These are phyloP conservation scores for Hydropsyche betteni DNA, from an alignment of 2,888 invertebrate species.

Conservation along the genomic window DNA sequence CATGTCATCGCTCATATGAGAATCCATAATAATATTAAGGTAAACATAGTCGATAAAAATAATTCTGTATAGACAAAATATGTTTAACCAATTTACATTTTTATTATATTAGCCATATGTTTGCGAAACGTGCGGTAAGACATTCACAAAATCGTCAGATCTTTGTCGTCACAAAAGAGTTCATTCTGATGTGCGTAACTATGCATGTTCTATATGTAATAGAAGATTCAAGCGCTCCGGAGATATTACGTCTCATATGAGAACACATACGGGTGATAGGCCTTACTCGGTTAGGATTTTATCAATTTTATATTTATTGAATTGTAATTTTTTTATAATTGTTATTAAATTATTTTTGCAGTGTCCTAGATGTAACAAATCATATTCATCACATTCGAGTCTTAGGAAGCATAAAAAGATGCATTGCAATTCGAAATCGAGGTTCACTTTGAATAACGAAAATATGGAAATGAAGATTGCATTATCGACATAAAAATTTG, in stretches of 20 bases:
- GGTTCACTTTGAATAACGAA: background rate
- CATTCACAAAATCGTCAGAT: constrained; percentile 53
- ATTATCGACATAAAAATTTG: background rate
- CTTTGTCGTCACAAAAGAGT: constrained; percentile 50
- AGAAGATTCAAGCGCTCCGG: constrained; percentile 52
- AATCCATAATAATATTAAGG: constrained; percentile 60
- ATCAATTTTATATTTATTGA: background rate
- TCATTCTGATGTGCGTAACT: constrained; percentile 51
- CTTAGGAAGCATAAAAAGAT: constrained; percentile 56
- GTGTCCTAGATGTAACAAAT: constrained; percentile 58
- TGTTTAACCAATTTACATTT: background rate
- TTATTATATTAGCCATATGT: constrained; percentile 55
- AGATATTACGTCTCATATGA: constrained; percentile 52
- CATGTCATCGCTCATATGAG: constrained; percentile 62
- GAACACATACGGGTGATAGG: constrained; percentile 51
- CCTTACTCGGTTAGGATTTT: constrained; percentile 49
- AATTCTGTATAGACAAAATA: no score
- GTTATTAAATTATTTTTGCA: constrained; percentile 41
- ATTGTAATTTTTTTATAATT: background rate
- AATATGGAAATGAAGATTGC: background rate
- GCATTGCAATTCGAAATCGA: constrained; percentile 1
- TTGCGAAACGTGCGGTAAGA: constrained; percentile 59
- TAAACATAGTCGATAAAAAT: background rate
- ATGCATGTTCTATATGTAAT: constrained; percentile 50
- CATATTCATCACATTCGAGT: constrained; percentile 58